Base-by-base conservation (phyloP, 2,888 invertebrate species). In the Ectropis crepuscularia region DNA sequence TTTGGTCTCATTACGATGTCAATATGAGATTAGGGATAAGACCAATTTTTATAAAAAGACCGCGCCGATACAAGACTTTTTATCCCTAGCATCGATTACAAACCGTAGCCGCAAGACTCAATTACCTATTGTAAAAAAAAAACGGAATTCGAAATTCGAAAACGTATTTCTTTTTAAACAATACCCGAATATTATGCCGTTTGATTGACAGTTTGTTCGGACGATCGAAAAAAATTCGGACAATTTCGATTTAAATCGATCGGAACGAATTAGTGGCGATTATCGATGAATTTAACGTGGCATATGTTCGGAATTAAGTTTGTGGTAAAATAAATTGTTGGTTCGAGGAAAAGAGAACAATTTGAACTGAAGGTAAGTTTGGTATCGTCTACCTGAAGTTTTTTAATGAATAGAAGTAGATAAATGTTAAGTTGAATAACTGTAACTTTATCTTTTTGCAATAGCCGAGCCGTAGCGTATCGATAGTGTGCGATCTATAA, bases 1-100 rank as follows among this genome's bases (percentile, higher is more conserved):
- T 90, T 70, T 79, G 79, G 86, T 80, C 91, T 92, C 89, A 92
- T 92, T 92, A 92, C 92, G 79, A 81, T 91, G 92, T 92, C 92
- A 92, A 92, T 92, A 88, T 83, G 82, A 92, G 91, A 92, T 92
- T 92, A 92, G 92, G 92, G 74, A 90, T 92, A 90, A 90, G 83
- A 84, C 88, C 84, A 88, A 88, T 85, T 89, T 89, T 78, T 74
- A 84, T 80, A 85, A 83, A 81, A 83, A 81, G 74, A 80, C 77
- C 60, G 6, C 62, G 64, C 63, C 63, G 66, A 69, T 69, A 63
- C 57, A 12, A 68, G 61, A 65, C 51, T 67, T 72, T 71, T 72
- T 72, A 67, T 58, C 59, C 48, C 67, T 67, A 65, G 65, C 70
- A 72, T 67, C 65, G 68, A 72, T 63, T 70, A 65, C 64, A 64